phyloP scores from a whole-genome alignment of 2,797 vertebrate species.

The Cirrhinus molitorella region DNA sequence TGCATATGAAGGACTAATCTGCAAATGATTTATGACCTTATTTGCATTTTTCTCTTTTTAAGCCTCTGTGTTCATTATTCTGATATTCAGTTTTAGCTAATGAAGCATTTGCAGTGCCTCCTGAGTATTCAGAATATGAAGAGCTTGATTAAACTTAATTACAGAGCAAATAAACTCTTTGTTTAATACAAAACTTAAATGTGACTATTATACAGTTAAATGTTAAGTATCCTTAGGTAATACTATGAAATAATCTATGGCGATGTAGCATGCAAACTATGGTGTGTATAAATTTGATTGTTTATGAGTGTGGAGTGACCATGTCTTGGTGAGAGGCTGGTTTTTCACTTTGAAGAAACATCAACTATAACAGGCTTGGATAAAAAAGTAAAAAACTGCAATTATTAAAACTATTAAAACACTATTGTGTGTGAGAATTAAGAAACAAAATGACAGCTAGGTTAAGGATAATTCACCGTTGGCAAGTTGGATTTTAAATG shows the following conservation, averaged over 20 bases:
- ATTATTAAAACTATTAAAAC: not conserved
- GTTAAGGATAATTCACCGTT: not conserved
- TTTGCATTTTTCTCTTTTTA: conserved; percentile 29
- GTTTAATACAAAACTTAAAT: not conserved
- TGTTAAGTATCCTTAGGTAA: not conserved
- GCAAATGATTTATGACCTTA: conserved; percentile 14
- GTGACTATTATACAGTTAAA: not conserved
- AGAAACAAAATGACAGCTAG: not conserved
- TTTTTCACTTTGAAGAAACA: conserved; percentile 63
- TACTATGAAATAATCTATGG: not conserved
- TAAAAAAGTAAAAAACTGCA: conserved; percentile 36
- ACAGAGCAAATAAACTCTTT: conserved; percentile 29
- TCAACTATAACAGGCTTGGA: conserved; percentile 53
- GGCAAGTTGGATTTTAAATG: not conserved
- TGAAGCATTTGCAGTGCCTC: conserved; percentile 15
- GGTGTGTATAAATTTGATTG: not conserved
- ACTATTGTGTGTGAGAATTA: not conserved
- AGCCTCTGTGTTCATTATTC: conserved; percentile 38
- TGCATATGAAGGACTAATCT: conserved; percentile 19
- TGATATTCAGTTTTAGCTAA: conserved; percentile 35
- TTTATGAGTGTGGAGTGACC: conserved; percentile 8
- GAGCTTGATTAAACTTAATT: conserved; percentile 17
- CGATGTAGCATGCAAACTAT: not conserved
- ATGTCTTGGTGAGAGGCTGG: conserved; percentile 57
- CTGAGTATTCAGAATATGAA: not conserved